Base-by-base conservation (phyloP, 2,888 invertebrate genomes). In the Dysmachus trigonus region DNA sequence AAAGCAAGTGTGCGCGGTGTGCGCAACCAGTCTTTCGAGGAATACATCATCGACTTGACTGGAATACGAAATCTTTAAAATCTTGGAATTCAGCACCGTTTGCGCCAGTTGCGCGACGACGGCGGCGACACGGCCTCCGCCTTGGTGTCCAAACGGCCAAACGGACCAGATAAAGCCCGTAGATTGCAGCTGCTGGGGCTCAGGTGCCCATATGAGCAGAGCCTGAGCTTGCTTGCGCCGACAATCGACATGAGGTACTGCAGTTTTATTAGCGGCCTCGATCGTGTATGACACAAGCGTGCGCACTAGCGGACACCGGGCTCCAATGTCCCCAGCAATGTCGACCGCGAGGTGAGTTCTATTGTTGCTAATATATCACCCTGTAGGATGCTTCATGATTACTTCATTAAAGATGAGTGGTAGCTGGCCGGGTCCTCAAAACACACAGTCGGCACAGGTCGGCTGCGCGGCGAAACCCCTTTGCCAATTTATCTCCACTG, bases 11-110 rank as follows among this genome's bases (percentile, higher is more conserved):
- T 18, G 41, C 38, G 38, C 77, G 38, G 77, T 41, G 62, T 62
- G 62, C 62, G 27, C 62, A 62, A 27, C 62, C 62, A 62, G 62
- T 62, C 62, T 62, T 62, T 71, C 33, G 33, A 82, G 35, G 82
- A 82, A 82, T 35, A 71, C 82, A 82, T 82, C 62, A 82, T 22
- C 27, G 35, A 82, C 82, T 82, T 82, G 82, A 82, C 82, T 82
- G 62, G 82, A 82, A 82, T 82, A 82, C 71, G 22, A 82, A 82
- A 82, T 82, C 82, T 82, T 82, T 71, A 62, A 82, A 71, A 82
- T 82, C 82, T 62, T 33, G 62, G 79, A 79, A 79, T 77, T 38
- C 77, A 51, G n/a, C 51, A 27, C 47, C 79, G 33, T 51, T 79
- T 79, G 27, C 79, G 47, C 51, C 51, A 27, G 79, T 30, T 79